Conservation (phyloP, 2,113 vertebrate species). For the Onychostoma macrolepis region DNA sequence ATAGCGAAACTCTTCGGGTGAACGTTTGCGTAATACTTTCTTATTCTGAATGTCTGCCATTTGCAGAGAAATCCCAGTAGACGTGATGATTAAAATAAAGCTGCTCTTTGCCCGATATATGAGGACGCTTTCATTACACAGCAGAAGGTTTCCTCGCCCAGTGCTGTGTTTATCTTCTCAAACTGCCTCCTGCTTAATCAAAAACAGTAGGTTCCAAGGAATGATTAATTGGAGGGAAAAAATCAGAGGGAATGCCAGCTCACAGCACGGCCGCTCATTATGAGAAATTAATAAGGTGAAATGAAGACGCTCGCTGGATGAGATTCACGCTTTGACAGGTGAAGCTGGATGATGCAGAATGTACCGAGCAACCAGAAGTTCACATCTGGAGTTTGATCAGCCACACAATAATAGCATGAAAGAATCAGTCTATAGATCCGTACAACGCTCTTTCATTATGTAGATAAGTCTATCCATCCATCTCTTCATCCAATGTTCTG, state of each 20-base stretch:
- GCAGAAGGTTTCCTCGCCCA: constrained; percentile 41
- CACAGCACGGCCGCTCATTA: constrained; percentile 57
- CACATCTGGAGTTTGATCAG: background rate
- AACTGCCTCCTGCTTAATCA: constrained; percentile 50
- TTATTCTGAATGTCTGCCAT: constrained; percentile 8
- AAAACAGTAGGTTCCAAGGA: constrained; percentile 46
- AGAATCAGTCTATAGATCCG: background rate
- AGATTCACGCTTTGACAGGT: constrained; percentile 43
- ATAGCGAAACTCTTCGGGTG: background rate
- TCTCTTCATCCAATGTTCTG: background rate
- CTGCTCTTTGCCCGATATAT: background rate
- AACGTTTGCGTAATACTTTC: background rate
- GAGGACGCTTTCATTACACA: constrained; percentile 17
- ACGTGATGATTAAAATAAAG: constrained; percentile 19
- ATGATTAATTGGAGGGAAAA: constrained; percentile 60
- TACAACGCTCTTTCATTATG: background rate
- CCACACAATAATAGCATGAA: no score
- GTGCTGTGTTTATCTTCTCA: constrained; percentile 31
- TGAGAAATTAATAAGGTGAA: constrained; percentile 59
- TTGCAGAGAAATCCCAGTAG: background rate
- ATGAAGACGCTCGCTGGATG: constrained; percentile 21
- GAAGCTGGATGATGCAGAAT: constrained; percentile 47
- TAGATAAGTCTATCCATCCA: background rate
- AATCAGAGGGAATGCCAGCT: constrained; percentile 52
- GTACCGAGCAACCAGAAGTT: constrained; percentile 16